Percentiles rank a stretch among this genome's conserved stretches.
These are phyloP conservation scores for Listronotus bonariensis DNA, from an alignment of 1,140 invertebrate species.

Conservation along the genomic window DNA sequence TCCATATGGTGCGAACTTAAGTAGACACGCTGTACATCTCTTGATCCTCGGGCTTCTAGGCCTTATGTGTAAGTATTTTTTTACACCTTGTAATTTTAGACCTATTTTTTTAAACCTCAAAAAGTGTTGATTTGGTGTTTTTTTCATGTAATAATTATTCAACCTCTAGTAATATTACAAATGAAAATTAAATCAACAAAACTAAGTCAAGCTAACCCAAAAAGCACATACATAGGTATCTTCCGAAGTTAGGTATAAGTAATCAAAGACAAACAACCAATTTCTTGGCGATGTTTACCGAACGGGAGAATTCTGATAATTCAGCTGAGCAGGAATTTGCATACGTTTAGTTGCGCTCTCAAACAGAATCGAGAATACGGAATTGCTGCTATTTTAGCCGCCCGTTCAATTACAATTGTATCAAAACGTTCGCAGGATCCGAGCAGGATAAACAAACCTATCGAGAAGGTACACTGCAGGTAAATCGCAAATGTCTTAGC, in stretches of 20 bases:
- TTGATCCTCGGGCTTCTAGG: no score
- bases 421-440: conserved; percentile 26
- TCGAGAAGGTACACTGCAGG: conserved; percentile 6
- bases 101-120: no score
- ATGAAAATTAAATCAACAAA: neutral
- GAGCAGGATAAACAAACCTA: conserved; percentile 30
- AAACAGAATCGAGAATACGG: conserved; percentile 31
- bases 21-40: no score
- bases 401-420: conserved; percentile 38
- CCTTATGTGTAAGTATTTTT: no score
- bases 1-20: no score
- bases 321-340: conserved; percentile 29
- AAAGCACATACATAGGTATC: no score
- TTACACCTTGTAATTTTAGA: no score
- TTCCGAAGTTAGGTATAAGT: conserved; percentile 32
- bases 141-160: no score
- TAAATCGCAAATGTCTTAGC: conserved; percentile 3
- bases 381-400: conserved; percentile 38
- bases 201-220: no score
- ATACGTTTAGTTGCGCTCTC: conserved; percentile 31
- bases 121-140: no score
- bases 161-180: no score
- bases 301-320: conserved; percentile 32
- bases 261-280: conserved; percentile 39
- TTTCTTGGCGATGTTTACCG: conserved; percentile 27